Conservation (phyloP, 2,113 vertebrate species). For the Rynchops niger region DNA sequence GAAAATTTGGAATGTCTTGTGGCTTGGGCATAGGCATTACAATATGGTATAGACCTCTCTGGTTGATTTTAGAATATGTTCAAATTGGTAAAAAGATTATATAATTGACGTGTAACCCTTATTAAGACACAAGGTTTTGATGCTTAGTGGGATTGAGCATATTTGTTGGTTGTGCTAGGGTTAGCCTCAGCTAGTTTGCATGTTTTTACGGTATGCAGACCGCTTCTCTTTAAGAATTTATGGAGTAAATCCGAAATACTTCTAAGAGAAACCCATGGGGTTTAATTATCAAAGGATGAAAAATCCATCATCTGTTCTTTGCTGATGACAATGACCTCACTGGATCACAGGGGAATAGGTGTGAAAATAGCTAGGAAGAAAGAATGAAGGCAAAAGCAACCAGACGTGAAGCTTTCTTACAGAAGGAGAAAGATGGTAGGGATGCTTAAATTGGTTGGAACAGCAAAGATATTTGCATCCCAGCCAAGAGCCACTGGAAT, state of each 20-base stretch:
- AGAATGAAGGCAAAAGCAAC: background rate
- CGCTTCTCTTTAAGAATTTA: background rate
- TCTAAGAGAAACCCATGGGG: background rate
- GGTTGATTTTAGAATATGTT: background rate
- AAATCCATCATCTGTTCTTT: background rate
- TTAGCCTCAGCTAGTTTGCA: background rate
- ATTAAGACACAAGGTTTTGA: background rate
- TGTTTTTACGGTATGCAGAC: background rate
- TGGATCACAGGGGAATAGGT: background rate
- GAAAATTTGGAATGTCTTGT: background rate
- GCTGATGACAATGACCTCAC: background rate
- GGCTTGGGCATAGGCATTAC: background rate
- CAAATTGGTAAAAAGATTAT: background rate
- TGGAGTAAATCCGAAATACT: background rate
- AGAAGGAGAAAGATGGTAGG: background rate
- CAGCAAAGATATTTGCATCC: background rate
- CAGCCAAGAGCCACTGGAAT: constrained; percentile 6
- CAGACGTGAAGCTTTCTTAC: background rate
- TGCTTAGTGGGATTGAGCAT: background rate
- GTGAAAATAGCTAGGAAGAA: background rate
- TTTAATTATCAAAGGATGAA: background rate
- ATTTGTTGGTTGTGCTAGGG: background rate
- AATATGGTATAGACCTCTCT: background rate
- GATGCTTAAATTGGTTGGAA: background rate
- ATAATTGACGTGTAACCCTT: background rate